Evolutionary conservation across 2,888 invertebrate species (phyloP), one percentile per base, ranked within the genome.

Genomic region (Pollenia angustigena): DNA sequence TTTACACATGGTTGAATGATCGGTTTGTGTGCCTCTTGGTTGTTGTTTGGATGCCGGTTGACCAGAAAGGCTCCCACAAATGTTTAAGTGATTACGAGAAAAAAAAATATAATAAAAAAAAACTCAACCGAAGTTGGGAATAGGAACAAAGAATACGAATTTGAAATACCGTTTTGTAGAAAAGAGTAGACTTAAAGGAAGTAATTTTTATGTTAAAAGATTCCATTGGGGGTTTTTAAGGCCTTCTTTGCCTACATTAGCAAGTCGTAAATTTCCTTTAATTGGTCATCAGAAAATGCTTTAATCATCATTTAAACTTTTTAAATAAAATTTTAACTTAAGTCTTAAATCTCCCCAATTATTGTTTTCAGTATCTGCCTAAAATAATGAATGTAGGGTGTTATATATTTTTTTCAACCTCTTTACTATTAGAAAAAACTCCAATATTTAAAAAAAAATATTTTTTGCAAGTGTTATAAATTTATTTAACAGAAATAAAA

Each of bases 391-490:
- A 46, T 18, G 64, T 54, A 76, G 62, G 52, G 62, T 76, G 54
- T 54, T 23, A 1, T 11, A 46, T 54, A 4, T 42, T 9, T 18
- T 18, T 69, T 42, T 1, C 12, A 8, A 42, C 16, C 12, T 42
- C 16, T 50, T 58, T 32, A 32, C 7, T 23, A 23, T 9, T 23
- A 23, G 40, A 32, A 60, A 42, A 62, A 32, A 58, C 4, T 2
- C 2, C 3, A 2, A 40, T 1, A 40, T 40, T 40, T 71, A 16
- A 4, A 44, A 44, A 64, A 40, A 12, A 6, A 2, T 44, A 50
- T 75, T n/a, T 68, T 68, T 79, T 79, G 68, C 68, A 79, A 69
- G 68, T 79, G 79, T 69, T 68, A 23, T 46, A 16, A 69, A 68
- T 79, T 60, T 69, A 58, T 79, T 79, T 23, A 79, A 69, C 6